Evolutionary conservation across 2,888 invertebrate species (phyloP), one percentile per base, ranked within the genome.

Genomic region (Ernsta delagoae): DNA sequence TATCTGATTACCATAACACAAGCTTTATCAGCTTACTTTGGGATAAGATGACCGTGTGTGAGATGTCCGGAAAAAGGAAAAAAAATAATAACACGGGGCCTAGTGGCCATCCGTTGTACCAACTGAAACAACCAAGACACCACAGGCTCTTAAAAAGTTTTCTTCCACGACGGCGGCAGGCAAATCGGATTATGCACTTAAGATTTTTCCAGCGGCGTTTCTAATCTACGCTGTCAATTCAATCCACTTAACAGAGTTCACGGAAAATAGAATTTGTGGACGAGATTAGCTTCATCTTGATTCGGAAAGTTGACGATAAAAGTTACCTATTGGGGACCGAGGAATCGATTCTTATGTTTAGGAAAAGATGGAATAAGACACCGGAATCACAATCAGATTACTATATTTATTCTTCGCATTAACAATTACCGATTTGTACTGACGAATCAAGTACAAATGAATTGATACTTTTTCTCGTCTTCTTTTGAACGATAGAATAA

Each of bases 161-260:
- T 24, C 53, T 53, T 53, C 8, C 4, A 9, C 53, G 24, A 9
- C 24, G 53, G 24, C 53, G 24, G 1, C 53, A 16, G 16, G 9
- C 7, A 59, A 65, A 65, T 65, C 65, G 41, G 65, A 65, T 65
- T 65, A 65, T 41, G 59, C 41, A 39, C 65, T 65, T 65, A 50
- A 59, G 65, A 59, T 24, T 59, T 65, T 39, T 65, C 65, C 31
- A 59, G 5, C 65, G 48, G 59, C 31, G 36, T 50, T 34, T 24
- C 53, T 31, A 41, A 50, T 53, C 62, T 62, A 41, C 63, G 62
- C 53, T 41, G 53, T 50, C 53, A 63, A 36, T 53, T 39, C 41
- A 54, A 53, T 62, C 45, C 45, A 36, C 61, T 61, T 48, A 60
- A 12, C 34, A 34, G 34, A 48, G 8, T 61, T 61, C 34, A 45